These are phyloP conservation scores for Sycon ciliatum DNA, from an alignment of 37 sponge, comb jelly and placozoan genomes.

Conservation along the genomic window DNA sequence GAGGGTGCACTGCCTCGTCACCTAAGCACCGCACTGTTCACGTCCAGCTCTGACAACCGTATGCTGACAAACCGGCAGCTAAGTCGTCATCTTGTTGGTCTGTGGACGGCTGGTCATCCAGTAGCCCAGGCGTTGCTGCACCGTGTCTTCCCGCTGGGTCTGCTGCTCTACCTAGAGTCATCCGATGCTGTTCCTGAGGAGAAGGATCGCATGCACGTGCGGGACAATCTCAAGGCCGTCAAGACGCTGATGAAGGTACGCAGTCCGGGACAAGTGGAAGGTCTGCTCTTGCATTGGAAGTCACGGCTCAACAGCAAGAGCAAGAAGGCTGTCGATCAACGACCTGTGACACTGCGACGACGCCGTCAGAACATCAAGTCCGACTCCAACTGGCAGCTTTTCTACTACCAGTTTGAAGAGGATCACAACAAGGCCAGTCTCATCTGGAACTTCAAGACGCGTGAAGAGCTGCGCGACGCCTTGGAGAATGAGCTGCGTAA, in stretches of 20 bases:
- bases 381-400: constrained; percentile 85
- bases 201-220: constrained; percentile 70
- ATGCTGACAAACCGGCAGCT: constrained; percentile 79
- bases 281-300: constrained; percentile 84
- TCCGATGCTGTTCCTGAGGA: constrained; percentile 59
- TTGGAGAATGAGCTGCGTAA: constrained; percentile 86
- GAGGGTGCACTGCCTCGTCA: constrained; percentile 94
- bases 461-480: constrained; percentile 94
- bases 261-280: constrained; percentile 46
- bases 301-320: constrained; percentile 60
- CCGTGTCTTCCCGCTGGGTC: constrained; percentile 78
- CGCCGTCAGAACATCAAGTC: constrained; percentile 70
- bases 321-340: not conserved
- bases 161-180: constrained; percentile 65
- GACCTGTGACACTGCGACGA: constrained; percentile 72
- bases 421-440: constrained; percentile 87
- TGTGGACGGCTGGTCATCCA: constrained; percentile 86
- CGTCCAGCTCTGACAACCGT: constrained; percentile 70
- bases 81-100: constrained; percentile 76
- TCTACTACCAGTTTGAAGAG: constrained; percentile 86
- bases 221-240: constrained; percentile 89
- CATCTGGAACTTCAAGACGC: constrained; percentile 99
- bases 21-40: constrained; percentile 88
- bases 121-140: constrained; percentile 67
- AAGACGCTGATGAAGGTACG: constrained; percentile 24